Conservation (phyloP, 2,113 vertebrate species). For the Trinectes maculatus region DNA sequence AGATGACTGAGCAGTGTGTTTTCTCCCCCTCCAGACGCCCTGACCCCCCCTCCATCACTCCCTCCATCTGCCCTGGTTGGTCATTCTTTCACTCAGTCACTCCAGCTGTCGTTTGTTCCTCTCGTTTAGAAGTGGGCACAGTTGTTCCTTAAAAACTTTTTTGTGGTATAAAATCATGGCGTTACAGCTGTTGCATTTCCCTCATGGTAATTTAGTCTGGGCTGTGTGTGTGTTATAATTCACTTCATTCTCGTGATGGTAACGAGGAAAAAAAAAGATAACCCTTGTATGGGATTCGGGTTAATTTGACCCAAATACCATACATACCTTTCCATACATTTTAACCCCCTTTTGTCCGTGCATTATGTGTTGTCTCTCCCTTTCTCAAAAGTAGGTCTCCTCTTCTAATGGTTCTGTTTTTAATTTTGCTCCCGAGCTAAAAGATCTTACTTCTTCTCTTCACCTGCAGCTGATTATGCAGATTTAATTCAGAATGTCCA, state of each 20-base stretch:
- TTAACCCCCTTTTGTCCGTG: slow-evolving; percentile 2
- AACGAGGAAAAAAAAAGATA: background rate
- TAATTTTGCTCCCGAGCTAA: slow-evolving; percentile 21
- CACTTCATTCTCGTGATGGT: slow-evolving; percentile 17
- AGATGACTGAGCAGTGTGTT: slow-evolving; percentile 61
- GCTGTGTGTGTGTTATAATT: slow-evolving; percentile 36
- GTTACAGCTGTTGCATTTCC: slow-evolving; percentile 29
- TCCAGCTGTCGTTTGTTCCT: slow-evolving; percentile 18
- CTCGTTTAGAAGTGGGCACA: slow-evolving; percentile 2
- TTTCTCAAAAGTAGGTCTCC: slow-evolving; percentile 19
- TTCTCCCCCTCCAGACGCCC: slow-evolving; percentile 38
- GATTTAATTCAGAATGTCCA: slow-evolving; percentile 72
- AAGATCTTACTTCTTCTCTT: slow-evolving; percentile 36
- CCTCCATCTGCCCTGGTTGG: background rate
- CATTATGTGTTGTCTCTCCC: slow-evolving; percentile 15
- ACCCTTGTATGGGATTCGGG: slow-evolving; percentile 1
- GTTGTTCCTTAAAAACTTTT: slow-evolving; percentile 9
- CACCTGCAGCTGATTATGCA: slow-evolving; percentile 53
- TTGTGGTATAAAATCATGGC: slow-evolving; percentile 6
- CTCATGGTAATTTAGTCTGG: slow-evolving; percentile 13
- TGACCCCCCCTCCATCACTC: slow-evolving; percentile 4
- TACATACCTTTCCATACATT: slow-evolving; percentile 10
- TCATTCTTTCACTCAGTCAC: slow-evolving; percentile 9
- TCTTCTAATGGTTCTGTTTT: slow-evolving; percentile 4
- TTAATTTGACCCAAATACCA: background rate